Evolutionary conservation across 1,140 invertebrate species (phyloP), one percentile per base, ranked within the genome.

Genomic region (Zelostemma sp.): DNA sequence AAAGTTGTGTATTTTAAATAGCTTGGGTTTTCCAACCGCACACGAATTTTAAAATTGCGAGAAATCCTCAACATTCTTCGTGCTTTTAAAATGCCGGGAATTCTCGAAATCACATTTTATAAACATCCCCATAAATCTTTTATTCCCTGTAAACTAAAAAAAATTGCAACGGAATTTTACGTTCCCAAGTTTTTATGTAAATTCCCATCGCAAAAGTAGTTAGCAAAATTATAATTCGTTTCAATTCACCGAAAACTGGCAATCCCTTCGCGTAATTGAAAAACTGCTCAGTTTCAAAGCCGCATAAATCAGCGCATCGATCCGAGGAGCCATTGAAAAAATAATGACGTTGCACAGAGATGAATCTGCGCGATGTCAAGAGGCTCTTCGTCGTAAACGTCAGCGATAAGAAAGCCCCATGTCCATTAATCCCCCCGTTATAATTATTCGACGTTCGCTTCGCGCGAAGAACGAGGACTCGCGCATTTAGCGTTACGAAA

Each of bases 231-330:
- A n/a, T n/a, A n/a, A n/a, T n/a, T n/a, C n/a, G n/a, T n/a, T n/a
- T n/a, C n/a, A n/a, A n/a, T n/a, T n/a, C n/a, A n/a, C n/a, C n/a
- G n/a, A n/a, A n/a, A n/a, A n/a, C n/a, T n/a, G n/a, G n/a, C n/a
- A 57, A 48, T 48, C 45, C 55, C 17, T 33, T 21, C 55, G 45
- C 25, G 38, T 43, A 40, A 40, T 57, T 33, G 47, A 19, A 16
- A 25, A 8, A 33, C 25, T 33, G 17, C n/a, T n/a, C n/a, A n/a
- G n/a, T n/a, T n/a, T n/a, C n/a, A n/a, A n/a, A n/a, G 12, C 33
- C 47, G 50, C 41, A 59, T 66, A 66, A 60, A 59, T 60, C 56
- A 59, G 38, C 31, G 16, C 45, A 19, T 40, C 48, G 49, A 53
- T 17, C 9, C 50, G 59, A 28, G 47, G 16, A 21, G 46, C 40